phyloP scores from a whole-genome alignment of 2,888 invertebrate genomes.

The Cerastis leucographa region DNA sequence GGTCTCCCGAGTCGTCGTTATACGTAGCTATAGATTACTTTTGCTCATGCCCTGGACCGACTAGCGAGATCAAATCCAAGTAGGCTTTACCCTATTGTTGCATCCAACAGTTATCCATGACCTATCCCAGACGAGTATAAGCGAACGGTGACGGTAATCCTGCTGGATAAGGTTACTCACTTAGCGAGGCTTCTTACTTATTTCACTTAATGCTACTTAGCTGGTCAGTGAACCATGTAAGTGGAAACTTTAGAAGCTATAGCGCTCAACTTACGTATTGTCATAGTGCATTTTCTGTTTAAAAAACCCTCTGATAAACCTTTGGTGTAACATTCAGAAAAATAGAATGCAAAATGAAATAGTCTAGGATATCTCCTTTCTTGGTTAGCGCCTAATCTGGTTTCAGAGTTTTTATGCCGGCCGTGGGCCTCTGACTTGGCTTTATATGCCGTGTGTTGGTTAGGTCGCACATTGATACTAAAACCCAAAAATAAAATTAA shows the following conservation, averaged over 20 bases:
- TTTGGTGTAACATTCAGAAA: not conserved
- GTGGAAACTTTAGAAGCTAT: conserved; percentile 62
- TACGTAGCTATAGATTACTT: too few species aligned
- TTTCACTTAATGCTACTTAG: conserved; percentile 74
- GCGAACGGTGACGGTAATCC: conserved; percentile 67
- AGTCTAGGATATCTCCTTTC: not conserved
- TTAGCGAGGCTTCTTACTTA: conserved; percentile 78
- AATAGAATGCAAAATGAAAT: not conserved
- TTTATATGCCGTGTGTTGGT: too few species aligned
- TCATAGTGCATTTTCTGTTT: not conserved
- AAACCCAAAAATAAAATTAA: too few species aligned
- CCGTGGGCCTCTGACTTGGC: too few species aligned
- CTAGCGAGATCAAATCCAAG: too few species aligned
- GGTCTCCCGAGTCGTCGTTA: too few species aligned
- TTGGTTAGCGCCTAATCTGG: too few species aligned
- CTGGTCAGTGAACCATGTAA: conserved; percentile 77
- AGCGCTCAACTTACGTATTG: conserved; percentile 1
- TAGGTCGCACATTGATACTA: not conserved
- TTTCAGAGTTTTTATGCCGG: too few species aligned
- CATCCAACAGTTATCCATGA: not conserved
- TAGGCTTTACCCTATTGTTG: not conserved
- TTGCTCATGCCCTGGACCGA: too few species aligned
- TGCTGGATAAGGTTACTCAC: conserved; percentile 75
- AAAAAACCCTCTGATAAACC: not conserved
- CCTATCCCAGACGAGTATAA: conserved; percentile 15